A percentile compares a stretch with the other conserved stretches of the same genome.
phyloP scores from a whole-genome alignment of 2,797 vertebrate species.

The Podarcis lilfordi region DNA sequence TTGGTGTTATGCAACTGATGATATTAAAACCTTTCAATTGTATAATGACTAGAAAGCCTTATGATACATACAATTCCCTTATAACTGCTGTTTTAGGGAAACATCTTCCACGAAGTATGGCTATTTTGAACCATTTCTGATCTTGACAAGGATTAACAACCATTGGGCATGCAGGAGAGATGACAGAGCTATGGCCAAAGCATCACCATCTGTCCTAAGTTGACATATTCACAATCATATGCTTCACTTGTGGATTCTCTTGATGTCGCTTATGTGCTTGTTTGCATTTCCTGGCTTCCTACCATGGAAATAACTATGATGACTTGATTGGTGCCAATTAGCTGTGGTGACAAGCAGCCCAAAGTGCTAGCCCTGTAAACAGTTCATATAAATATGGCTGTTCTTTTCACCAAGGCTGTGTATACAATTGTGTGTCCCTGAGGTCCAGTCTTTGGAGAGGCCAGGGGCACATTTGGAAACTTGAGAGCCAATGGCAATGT shows the following conservation, averaged over 20 bases:
- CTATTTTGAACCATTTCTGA: not conserved
- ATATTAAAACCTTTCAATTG: not conserved
- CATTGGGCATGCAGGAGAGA: not conserved
- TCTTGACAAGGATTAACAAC: not conserved
- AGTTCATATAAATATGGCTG: not conserved
- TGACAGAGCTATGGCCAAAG: not conserved
- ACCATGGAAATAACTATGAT: not conserved
- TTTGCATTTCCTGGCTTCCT: not conserved
- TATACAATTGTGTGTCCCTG: not conserved
- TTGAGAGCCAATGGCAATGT: too few species aligned
- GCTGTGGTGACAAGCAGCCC: not conserved
- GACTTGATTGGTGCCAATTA: not conserved
- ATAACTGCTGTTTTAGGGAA: not conserved
- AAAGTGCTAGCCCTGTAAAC: not conserved
- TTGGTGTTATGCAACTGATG: not conserved
- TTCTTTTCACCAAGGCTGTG: not conserved
- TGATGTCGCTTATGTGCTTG: not conserved
- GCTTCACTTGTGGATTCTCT: not conserved
- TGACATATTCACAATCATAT: not conserved
- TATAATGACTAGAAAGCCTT: not conserved
- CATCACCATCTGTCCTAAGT: not conserved
- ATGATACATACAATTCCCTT: not conserved
- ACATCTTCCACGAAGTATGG: not conserved
- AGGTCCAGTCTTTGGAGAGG: too few species aligned
- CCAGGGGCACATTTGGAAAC: too few species aligned